Percentiles rank a stretch among this genome's conserved stretches.
phyloP scores from a whole-genome alignment of 2,888 invertebrate genomes.

The Eubasilissa splendida region DNA sequence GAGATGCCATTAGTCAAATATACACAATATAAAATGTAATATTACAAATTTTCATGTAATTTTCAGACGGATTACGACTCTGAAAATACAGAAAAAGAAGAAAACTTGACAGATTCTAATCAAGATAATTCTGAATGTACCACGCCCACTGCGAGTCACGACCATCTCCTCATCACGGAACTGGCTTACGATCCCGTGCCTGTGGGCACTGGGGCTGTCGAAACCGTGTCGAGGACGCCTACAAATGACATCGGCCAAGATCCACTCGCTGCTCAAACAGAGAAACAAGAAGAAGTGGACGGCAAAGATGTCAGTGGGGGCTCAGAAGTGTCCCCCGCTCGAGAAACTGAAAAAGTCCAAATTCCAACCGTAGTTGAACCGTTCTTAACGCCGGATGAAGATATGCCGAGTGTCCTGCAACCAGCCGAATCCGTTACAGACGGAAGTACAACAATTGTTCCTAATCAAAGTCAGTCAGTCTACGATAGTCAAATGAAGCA shows the following conservation, averaged over 20 bases:
- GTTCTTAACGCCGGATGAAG: neutral
- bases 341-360: neutral
- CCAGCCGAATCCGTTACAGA: slow-evolving; percentile 38
- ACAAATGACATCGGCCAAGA: slow-evolving; percentile 48
- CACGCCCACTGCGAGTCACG: slow-evolving; percentile 71
- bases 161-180: slow-evolving; percentile 59
- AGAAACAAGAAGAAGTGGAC: neutral
- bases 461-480: slow-evolving; percentile 35
- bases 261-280: slow-evolving; percentile 16
- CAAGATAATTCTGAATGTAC: slow-evolving; percentile 73
- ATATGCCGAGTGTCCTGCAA: neutral
- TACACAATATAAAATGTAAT: neutral
- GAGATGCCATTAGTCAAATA: no score
- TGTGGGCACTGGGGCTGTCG: slow-evolving; percentile 24
- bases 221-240: slow-evolving; percentile 52
- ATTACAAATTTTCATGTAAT: neutral
- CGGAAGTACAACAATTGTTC: slow-evolving; percentile 38
- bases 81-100: slow-evolving; percentile 71
- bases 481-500: slow-evolving; percentile 50
- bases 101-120: slow-evolving; percentile 71
- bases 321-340: slow-evolving; percentile 8
- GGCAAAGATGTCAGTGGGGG: neutral
- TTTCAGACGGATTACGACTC: slow-evolving; percentile 71
- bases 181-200: slow-evolving; percentile 57
- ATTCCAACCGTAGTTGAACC: slow-evolving; percentile 22